Evolutionary conservation across 2,888 invertebrate genomes (phyloP), one percentile per base, ranked within the genome.

Genomic region (Himalopsyche tibetana): DNA sequence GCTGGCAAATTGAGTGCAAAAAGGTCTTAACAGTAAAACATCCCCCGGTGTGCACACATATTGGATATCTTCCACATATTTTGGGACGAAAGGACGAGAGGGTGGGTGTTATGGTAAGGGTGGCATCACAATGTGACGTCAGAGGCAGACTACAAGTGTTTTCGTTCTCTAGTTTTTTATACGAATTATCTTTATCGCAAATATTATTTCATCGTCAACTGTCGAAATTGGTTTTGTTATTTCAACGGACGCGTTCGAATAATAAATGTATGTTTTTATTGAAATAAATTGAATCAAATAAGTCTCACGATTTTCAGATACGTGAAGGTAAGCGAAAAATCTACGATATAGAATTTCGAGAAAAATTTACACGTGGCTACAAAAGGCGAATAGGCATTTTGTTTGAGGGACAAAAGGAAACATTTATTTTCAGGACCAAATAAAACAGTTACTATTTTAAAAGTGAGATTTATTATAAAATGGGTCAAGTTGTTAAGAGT

Each of bases 61-160:
- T 63, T 63, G 63, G 63, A 63, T 63, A 63, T 63, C n/a, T 63
- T 63, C 63, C 63, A 63, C 63, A 63, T 63, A 63, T 63, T 63
- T 19, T 2, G 63, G 63, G 63, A 6, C 8, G n/a, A 11, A 63
- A 19, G 63, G 63, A 63, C 9, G 11, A 19, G 19, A 19, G 63
- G 8, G 63, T n/a, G 63, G 63, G 19, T 63, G 63, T 19, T 63
- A 63, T 28, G 63, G 19, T 63, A 28, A 28, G 63, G 63, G 28
- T 19, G 63, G 11, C 19, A 19, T 63, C 63, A 63, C 19, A 0
- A 63, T 63, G 63, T 63, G 63, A 63, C 63, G 63, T 63, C 63
- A 63, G 19, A 63, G 63, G 63, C 19, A 63, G 63, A 63, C 63
- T 63, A 63, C 63, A 19, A 63, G 63, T 63, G 63, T 63, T 63